Evolutionary conservation across 2,888 invertebrate genomes (phyloP).

Genomic region (Neoitamus cyanurus): DNA sequence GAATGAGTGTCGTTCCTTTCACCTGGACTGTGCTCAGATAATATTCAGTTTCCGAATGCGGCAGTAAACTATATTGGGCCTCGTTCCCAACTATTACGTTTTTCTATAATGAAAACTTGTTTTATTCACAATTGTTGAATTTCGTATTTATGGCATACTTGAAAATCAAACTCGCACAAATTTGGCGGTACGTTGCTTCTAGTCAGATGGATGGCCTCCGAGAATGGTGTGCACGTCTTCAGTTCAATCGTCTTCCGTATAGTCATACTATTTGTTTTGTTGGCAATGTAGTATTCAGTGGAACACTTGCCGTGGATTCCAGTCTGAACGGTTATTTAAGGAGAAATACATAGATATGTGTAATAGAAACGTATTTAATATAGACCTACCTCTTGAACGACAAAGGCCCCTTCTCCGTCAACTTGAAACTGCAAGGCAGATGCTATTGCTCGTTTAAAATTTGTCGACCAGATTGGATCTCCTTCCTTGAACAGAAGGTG

Average conservation of each 20-base stretch:
- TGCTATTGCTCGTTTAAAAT: slow-evolving; percentile 75
- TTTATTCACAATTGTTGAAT: not conserved
- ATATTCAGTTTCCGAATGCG: slow-evolving; percentile 63
- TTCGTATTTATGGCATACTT: slow-evolving; percentile 51
- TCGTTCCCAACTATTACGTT: slow-evolving; percentile 66
- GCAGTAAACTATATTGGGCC: slow-evolving; percentile 62
- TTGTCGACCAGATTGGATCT: slow-evolving; percentile 75
- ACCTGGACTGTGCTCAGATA: slow-evolving; percentile 64
- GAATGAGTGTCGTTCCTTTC: slow-evolving; percentile 65
- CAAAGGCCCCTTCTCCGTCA: slow-evolving; percentile 65
- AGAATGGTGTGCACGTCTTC: slow-evolving; percentile 62
- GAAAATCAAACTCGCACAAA: slow-evolving; percentile 65
- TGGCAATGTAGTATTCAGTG: slow-evolving; percentile 66
- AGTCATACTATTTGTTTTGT: slow-evolving; percentile 64
- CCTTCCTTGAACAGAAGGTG: slow-evolving; percentile 64
- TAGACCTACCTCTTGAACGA: slow-evolving; percentile 63
- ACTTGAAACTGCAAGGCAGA: slow-evolving; percentile 73
- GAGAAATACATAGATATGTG: not conserved
- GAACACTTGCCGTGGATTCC: slow-evolving; percentile 71
- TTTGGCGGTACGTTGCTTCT: slow-evolving; percentile 66
- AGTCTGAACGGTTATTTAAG: slow-evolving; percentile 64
- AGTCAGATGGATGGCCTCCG: slow-evolving; percentile 64
- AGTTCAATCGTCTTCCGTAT: slow-evolving; percentile 65
- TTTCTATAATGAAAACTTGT: slow-evolving; percentile 54
- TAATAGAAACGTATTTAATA: not conserved